phyloP scores from a whole-genome alignment of 2,888 invertebrate species.

The Anagyrus pseudococci region DNA sequence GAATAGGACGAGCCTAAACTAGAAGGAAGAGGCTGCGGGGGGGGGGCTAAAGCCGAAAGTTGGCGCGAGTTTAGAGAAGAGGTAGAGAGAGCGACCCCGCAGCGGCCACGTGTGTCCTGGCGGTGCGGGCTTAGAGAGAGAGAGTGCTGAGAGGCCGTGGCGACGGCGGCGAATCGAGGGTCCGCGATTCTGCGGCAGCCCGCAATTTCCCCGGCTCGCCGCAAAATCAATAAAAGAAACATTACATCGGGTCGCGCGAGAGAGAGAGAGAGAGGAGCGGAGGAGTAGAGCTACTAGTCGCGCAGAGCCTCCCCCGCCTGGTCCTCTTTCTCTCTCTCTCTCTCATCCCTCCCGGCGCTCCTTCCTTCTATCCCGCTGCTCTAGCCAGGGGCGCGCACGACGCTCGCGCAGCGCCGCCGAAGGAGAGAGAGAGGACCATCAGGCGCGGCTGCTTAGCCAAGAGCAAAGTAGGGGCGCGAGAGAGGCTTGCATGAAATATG shows the following conservation, averaged over 20 bases:
- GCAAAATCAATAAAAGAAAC: conserved; percentile 63
- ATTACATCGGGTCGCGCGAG: conserved; percentile 57
- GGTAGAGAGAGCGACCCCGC: too few species aligned
- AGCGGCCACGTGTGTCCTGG: background rate
- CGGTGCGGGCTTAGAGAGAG: too few species aligned
- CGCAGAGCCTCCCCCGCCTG: conserved; percentile 44
- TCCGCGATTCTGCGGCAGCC: conserved; percentile 41
- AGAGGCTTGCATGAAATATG: conserved; percentile 57
- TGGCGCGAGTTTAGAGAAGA: too few species aligned
- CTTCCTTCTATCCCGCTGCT: conserved; percentile 31
- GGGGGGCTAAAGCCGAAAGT: too few species aligned
- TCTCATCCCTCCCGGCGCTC: conserved; percentile 6
- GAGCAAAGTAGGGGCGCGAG: too few species aligned
- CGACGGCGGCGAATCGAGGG: background rate
- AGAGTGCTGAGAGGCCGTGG: too few species aligned
- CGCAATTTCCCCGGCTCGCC: conserved; percentile 56
- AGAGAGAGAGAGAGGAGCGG: too few species aligned
- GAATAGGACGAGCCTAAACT: too few species aligned
- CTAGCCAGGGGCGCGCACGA: conserved; percentile 14
- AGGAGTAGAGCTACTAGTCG: too few species aligned
- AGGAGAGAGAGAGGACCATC: conserved; percentile 27
- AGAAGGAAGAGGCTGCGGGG: too few species aligned
- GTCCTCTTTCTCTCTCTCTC: conserved; percentile 12
- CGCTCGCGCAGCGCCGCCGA: conserved; percentile 22
- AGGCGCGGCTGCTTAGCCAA: conserved; percentile 18